phyloP scores from a whole-genome alignment of 1,140 invertebrate species.

The Amphibalanus amphitrite region DNA sequence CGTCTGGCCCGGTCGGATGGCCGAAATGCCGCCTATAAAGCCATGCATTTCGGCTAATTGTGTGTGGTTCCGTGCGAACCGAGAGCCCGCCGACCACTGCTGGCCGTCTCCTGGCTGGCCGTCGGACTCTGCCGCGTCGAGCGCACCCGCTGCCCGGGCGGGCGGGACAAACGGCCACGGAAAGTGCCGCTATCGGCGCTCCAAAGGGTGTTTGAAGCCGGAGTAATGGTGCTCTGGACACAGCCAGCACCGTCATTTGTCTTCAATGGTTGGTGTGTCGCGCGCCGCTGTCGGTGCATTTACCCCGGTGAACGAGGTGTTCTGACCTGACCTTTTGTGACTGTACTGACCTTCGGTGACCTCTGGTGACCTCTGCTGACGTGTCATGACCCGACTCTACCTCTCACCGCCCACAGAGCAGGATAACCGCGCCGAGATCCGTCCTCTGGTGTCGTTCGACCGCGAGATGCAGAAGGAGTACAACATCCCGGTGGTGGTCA shows the following conservation, averaged over 20 bases:
- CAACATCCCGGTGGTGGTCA: conserved; percentile 78
- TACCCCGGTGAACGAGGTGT: not conserved
- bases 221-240: not conserved
- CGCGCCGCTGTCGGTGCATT: not conserved
- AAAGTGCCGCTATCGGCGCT: not conserved
- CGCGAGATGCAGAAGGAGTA: conserved; percentile 88
- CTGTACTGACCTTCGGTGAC: not conserved
- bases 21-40: too few species aligned
- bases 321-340: not conserved
- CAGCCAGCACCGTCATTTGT: too few species aligned
- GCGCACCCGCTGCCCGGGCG: too few species aligned
- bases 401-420: not conserved
- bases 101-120: too few species aligned
- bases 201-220: not conserved
- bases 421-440: conserved; percentile 11
- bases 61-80: too few species aligned
- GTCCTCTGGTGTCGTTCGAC: conserved; percentile 43
- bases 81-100: too few species aligned
- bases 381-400: not conserved
- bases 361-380: not conserved
- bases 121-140: too few species aligned
- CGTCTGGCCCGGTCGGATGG: too few species aligned
- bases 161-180: not conserved
- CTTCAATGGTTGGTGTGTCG: too few species aligned
- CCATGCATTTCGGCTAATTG: too few species aligned